A percentile compares a stretch with the other conserved stretches of the same genome.
Conservation (phyloP, 2,113 vertebrate species). For the Vidua macroura region DNA sequence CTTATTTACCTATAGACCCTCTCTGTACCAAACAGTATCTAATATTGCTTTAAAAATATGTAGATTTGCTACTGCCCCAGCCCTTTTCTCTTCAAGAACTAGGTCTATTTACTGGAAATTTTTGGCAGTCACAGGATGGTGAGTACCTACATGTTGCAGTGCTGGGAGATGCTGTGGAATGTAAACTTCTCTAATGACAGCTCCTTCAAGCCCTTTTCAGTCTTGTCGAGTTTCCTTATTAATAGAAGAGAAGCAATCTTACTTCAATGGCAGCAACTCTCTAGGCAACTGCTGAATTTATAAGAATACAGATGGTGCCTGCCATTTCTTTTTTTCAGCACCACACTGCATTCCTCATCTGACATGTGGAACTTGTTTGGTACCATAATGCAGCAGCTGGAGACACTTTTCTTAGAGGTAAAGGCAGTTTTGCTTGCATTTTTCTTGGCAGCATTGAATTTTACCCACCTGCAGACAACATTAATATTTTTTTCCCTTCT, state of each 20-base stretch:
- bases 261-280: constrained; percentile 50
- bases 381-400: constrained; percentile 51
- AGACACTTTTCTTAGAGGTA: constrained; percentile 47
- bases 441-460: constrained; percentile 49
- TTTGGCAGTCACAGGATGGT: neutral
- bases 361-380: constrained; percentile 62
- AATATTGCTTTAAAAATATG: neutral
- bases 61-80: neutral
- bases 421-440: constrained; percentile 52
- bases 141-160: neutral
- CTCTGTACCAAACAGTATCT: neutral
- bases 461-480: constrained; percentile 53
- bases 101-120: neutral
- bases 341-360: neutral
- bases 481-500: constrained; percentile 7
- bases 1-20: neutral
- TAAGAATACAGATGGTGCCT: constrained; percentile 59
- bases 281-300: constrained; percentile 49
- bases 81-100: neutral
- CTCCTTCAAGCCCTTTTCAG: constrained; percentile 27
- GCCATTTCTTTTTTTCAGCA: constrained; percentile 49
- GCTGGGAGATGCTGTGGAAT: constrained; percentile 21
- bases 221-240: constrained; percentile 51
- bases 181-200: constrained; percentile 12
- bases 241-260: constrained; percentile 38